These are phyloP conservation scores for Athetis lepigone DNA, from an alignment of 2,888 invertebrate genomes.

Conservation along the genomic window DNA sequence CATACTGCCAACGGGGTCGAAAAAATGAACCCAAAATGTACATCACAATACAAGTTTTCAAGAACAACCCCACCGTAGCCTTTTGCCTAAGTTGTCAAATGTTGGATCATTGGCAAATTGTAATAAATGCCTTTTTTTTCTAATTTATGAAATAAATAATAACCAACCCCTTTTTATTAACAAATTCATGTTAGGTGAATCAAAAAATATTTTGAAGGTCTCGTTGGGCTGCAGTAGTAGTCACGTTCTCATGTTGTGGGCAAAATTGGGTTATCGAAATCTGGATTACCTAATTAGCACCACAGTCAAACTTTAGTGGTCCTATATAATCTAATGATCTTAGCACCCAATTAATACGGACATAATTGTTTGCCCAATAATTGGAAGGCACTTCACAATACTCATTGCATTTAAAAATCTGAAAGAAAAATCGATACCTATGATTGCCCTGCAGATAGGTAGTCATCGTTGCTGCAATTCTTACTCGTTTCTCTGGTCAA, in stretches of 20 bases:
- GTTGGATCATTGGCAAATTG: no score
- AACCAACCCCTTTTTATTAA: not conserved
- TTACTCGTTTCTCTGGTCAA: not conserved
- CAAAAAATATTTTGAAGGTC: not conserved
- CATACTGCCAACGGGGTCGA: no score
- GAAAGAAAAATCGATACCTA: conserved; percentile 22
- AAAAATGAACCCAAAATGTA: no score
- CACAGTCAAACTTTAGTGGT: not conserved
- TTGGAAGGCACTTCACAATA: not conserved
- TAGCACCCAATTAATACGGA: not conserved
- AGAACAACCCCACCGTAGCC: no score
- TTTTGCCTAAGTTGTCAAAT: no score
- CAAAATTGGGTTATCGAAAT: not conserved
- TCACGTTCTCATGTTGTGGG: not conserved
- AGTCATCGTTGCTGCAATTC: not conserved
- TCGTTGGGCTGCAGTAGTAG: not conserved
- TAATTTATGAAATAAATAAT: not conserved
- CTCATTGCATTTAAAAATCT: conserved; percentile 10
- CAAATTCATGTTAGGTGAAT: not conserved
- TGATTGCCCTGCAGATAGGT: no score
- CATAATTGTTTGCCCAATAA: not conserved
- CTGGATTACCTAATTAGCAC: not conserved
- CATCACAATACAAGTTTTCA: no score
- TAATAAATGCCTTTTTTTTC: no score
- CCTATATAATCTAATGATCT: not conserved